Percentiles rank a stretch among this genome's conserved stretches.
Conservation (phyloP, 1,140 invertebrate species). For the Chymomyza costata region DNA sequence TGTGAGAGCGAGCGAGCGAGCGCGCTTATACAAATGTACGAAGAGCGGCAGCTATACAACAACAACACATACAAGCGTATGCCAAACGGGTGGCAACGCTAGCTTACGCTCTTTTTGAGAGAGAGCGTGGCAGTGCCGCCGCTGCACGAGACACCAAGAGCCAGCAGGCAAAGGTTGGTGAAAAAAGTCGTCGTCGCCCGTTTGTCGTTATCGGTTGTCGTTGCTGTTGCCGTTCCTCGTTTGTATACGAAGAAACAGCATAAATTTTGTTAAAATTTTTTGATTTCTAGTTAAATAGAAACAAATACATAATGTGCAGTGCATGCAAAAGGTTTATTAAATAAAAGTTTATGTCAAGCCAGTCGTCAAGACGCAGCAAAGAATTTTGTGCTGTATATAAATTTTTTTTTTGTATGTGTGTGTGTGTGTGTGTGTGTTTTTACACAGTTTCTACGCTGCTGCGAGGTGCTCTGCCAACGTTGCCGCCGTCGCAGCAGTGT, state of each 20-base stretch:
- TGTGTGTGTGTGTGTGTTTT: conserved; percentile 5
- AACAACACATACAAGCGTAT: conserved; percentile 13
- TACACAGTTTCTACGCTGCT: conserved; percentile 16
- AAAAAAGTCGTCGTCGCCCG: conserved; percentile 34
- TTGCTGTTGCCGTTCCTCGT: conserved; percentile 30
- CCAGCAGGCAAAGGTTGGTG: conserved; percentile 35
- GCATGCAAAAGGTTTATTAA: conserved; percentile 6
- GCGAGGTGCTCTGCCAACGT: too few relatives aligned
- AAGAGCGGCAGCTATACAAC: conserved; percentile 9
- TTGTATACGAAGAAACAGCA: conserved; percentile 24
- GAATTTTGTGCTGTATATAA: conserved; percentile 7
- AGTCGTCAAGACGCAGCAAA: conserved; percentile 6
- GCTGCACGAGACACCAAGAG: conserved; percentile 29
- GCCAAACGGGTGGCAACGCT: conserved; percentile 5
- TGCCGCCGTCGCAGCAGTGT: too few relatives aligned
- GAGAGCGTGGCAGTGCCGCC: conserved; percentile 30
- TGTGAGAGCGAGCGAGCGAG: neutral
- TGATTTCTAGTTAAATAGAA: conserved; percentile 4
- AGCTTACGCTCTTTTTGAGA: conserved; percentile 16
- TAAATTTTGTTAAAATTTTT: conserved; percentile 27
- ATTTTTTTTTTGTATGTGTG: conserved; percentile 14
- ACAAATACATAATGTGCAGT: conserved; percentile 13
- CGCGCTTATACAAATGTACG: conserved; percentile 11
- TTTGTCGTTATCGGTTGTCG: conserved; percentile 37
- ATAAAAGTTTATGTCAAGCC: neutral